phyloP scores from a whole-genome alignment of 2,113 vertebrate genomes.

The Hoplias malabaricus region DNA sequence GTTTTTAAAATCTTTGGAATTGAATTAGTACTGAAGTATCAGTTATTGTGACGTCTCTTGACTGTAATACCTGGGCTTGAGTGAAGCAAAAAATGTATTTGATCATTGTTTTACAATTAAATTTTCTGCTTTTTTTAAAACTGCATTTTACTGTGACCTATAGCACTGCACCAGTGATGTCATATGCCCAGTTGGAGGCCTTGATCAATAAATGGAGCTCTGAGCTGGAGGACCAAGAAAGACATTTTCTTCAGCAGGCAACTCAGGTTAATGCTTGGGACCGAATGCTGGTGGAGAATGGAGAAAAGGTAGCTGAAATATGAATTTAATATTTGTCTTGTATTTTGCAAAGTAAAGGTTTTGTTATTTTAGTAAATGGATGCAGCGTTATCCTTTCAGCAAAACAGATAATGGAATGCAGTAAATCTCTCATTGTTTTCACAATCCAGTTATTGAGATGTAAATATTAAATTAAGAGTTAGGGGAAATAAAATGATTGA shows the following conservation, averaged over 20 bases:
- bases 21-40: no score
- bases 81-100: no score
- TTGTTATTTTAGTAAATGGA: no score
- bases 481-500: no score
- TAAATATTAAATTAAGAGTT: no score
- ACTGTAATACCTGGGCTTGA: background rate
- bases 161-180: constrained; percentile 80
- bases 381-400: no score
- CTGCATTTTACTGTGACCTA: background rate
- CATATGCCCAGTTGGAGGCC: constrained; percentile 90
- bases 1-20: no score
- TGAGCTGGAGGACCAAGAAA: constrained; percentile 94
- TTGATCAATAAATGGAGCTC: constrained; percentile 98
- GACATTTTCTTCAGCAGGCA: constrained; percentile 93
- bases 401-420: no score
- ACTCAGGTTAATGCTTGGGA: constrained; percentile 98
- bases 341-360: background rate
- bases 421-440: no score
- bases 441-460: no score
- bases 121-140: background rate
- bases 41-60: no score
- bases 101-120: no score
- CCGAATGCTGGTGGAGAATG: constrained; percentile 87
- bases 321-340: background rate
- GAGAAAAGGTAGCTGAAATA: constrained; percentile 79